Percentiles rank a stretch among this genome's conserved stretches.
Evolutionary conservation across 2,113 vertebrate species (phyloP).

Genomic region (Paramormyrops kingsleyae): DNA sequence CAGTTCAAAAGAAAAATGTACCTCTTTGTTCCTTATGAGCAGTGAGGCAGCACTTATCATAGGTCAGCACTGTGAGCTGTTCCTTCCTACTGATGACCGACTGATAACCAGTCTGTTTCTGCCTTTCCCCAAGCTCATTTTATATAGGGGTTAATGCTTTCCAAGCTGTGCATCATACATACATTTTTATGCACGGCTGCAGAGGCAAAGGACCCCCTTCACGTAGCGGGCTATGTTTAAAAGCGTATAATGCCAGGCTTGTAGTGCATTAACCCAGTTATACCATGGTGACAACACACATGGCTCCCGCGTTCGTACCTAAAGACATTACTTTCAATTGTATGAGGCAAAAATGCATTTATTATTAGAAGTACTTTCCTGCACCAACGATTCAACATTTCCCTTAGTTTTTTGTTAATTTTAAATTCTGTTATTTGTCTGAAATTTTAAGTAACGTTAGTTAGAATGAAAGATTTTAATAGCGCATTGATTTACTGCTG

Average conservation of each 20-base stretch:
- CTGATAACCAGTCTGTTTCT: not conserved
- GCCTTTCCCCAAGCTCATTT: not conserved
- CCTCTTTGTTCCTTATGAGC: not conserved
- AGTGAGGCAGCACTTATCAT: not conserved
- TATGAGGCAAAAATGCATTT: not conserved
- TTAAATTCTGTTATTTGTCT: not conserved
- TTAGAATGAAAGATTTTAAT: not conserved
- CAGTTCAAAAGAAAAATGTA: not conserved
- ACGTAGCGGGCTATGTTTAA: not conserved
- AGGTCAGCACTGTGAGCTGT: not conserved
- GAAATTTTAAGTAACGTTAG: not conserved
- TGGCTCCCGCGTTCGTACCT: not conserved
- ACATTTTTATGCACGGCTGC: not conserved
- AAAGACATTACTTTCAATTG: not conserved
- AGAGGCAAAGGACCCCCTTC: not conserved
- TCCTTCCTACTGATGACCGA: not conserved
- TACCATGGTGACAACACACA: not conserved
- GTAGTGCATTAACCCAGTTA: not conserved
- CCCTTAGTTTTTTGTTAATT: not conserved
- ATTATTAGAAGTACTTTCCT: not conserved
- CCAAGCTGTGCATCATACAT: not conserved
- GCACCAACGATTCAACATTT: not conserved
- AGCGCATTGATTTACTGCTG: not conserved
- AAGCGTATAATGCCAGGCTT: not conserved
- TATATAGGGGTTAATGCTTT: not conserved